Evolutionary conservation across 2,888 invertebrate species (phyloP).

Genomic region (Melolontha melolontha): DNA sequence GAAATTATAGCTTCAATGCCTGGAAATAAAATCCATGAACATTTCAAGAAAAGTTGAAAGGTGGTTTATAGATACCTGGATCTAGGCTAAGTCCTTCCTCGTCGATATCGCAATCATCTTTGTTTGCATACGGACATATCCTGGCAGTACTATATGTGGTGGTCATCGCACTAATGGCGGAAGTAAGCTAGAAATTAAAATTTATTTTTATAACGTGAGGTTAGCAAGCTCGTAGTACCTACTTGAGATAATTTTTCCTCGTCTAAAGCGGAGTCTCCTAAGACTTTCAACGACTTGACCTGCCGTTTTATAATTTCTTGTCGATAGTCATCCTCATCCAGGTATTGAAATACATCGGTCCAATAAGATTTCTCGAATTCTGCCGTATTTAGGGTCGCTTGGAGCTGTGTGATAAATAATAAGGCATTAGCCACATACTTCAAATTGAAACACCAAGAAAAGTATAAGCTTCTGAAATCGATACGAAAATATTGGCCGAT

Average conservation of each 20-base stretch:
- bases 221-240: constrained; percentile 24
- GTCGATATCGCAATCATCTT: constrained; percentile 57
- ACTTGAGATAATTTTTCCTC: constrained; percentile 61
- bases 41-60: not conserved
- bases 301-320: constrained; percentile 63
- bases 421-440: too few species aligned
- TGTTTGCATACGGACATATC: constrained; percentile 62
- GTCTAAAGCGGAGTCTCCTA: constrained; percentile 66
- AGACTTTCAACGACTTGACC: constrained; percentile 63
- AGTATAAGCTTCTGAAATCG: too few species aligned
- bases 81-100: constrained; percentile 59
- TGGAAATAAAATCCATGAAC: constrained; percentile 49
- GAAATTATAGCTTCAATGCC: constrained; percentile 63
- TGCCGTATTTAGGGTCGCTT: constrained; percentile 52
- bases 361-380: constrained; percentile 63
- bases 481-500: too few species aligned
- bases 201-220: not conserved
- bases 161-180: constrained; percentile 52
- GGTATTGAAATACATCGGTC: constrained; percentile 59
- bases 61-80: constrained; percentile 56
- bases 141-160: constrained; percentile 64
- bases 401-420: constrained; percentile 47
- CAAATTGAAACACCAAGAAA: too few species aligned
- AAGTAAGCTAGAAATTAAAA: constrained; percentile 52
- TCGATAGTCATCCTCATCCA: constrained; percentile 60